Evolutionary conservation across 2,888 invertebrate genomes (phyloP), one percentile per base, ranked within the genome.

Genomic region (Patella depressa): DNA sequence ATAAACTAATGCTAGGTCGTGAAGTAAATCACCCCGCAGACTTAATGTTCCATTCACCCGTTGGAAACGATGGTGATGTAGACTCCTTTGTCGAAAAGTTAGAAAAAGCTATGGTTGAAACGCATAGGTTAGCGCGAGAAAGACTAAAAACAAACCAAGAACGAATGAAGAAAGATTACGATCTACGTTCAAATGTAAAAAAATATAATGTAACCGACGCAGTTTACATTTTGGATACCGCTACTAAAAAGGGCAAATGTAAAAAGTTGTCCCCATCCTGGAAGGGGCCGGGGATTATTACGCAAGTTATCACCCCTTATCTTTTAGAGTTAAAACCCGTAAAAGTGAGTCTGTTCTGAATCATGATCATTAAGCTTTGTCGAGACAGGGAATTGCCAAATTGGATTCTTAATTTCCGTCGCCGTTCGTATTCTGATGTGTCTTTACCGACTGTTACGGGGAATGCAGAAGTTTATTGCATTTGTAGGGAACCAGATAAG

Each of bases 1-100:
- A 82, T 65, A 70, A 45, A 14, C n/a, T 81, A 19, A 79, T 82
- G 81, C 72, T 82, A 15, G 81, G 80, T 1, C 54, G 79, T 11
- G 80, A 82, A 59, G 77, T 29, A 29, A 29, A 29, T 29, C 29
- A 29, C 29, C 29, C 29, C 29, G 29, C 29, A 29, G 29, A 29
- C 29, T 29, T 29, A 29, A 29, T 29, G 29, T 29, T 29, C 29
- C 29, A 2, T 0, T 29, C 29, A 29, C 29, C 29, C 29, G 29
- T 29, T 29, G 29, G 2, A 29, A 29, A 29, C 29, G 29, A 29
- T 29, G 29, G 29, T 2, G 29, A 29, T 29, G 29, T 29, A 29
- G 24, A 19, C 19, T 19, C 19, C n/a, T 15, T 71, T 71, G 29
- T 71, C 29, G 19, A n/a, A 19, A 29, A 15, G 2, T n/a, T 19